These are phyloP conservation scores for Tigriopus californicus DNA, from an alignment of 2,888 invertebrate species.

Conservation along the genomic window DNA sequence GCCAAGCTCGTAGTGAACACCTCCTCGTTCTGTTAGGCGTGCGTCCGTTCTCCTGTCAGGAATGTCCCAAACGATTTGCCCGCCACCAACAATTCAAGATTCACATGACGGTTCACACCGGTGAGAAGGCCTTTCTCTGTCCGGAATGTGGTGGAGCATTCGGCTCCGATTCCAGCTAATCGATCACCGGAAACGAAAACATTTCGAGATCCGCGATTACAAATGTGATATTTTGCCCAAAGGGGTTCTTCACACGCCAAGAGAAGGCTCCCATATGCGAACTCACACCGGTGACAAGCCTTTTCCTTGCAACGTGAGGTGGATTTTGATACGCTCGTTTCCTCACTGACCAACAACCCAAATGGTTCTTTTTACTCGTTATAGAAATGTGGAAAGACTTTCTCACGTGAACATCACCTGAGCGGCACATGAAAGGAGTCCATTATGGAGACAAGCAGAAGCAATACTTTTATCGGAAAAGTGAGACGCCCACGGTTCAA, in stretches of 20 bases:
- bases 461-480: too few relatives aligned
- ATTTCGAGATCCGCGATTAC: slow-evolving; percentile 4
- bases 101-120: slow-evolving; percentile 19
- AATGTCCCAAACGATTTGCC: slow-evolving; percentile 19
- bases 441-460: not conserved
- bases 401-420: not conserved
- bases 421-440: not conserved
- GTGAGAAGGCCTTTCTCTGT: slow-evolving; percentile 6
- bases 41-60: slow-evolving; percentile 18
- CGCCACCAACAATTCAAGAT: slow-evolving; percentile 17
- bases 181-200: slow-evolving; percentile 6
- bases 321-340: too few relatives aligned
- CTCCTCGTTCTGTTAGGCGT: slow-evolving; percentile 9
- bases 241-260: slow-evolving; percentile 2
- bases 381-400: not conserved
- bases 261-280: not conserved
- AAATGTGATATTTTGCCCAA: not conserved
- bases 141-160: slow-evolving; percentile 6
- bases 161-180: not conserved
- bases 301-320: slow-evolving; percentile 1
- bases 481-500: too few relatives aligned
- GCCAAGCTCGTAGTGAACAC: too few relatives aligned
- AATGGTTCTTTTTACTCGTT: too few relatives aligned
- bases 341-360: too few relatives aligned
- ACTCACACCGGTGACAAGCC: slow-evolving; percentile 5